Base-by-base conservation (phyloP, 1,140 invertebrate species). In the Drosophila nasuta region DNA sequence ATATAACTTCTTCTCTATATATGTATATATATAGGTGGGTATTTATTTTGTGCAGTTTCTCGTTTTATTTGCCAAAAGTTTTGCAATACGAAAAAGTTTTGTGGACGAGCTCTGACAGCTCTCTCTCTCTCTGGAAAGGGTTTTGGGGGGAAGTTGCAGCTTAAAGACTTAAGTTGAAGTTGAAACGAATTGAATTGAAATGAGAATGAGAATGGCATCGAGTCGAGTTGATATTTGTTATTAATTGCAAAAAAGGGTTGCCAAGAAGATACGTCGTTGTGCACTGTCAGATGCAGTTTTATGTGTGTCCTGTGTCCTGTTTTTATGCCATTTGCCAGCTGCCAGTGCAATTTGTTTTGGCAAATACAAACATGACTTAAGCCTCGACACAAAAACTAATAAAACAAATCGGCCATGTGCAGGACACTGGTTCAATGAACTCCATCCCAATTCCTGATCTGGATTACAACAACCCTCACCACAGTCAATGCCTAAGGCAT, bases 331-430 rank as follows among this genome's bases (percentile, higher is more conserved):
- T 63, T 54, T 86, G 76, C 82, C 82, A 86, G 66, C 83, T 87
- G 82, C 51, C 76, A 66, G 59, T 75, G 67, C 67, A 72, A 79
- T 81, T 87, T 77, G 69, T 87, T 82, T 67, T 73, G 67, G 51
- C 60, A 75, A 56, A 73, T 68, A 74, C 49, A 68, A 60, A 74
- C 64, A 68, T 60, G 60, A 68, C 45, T 63, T 64, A 38, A 54
- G 45, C 49, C 49, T 33, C 28, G 11, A 25, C 46, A 64, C 46
- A 64, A 79, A 87, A 82, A 86, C 83, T 88, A 88, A 86, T 86
- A 86, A 88, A 86, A 86, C 83, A 86, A 88, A 86, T 88, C 83
- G 79, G 35, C 35, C 82, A 86, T 88, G 83, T 88, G 81, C 81
- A 71, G 62, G 7, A 66, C 33, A n/a, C 67, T 76, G 82, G 83